phyloP scores from a whole-genome alignment of 2,113 vertebrate genomes.

The Mohoua ochrocephala region DNA sequence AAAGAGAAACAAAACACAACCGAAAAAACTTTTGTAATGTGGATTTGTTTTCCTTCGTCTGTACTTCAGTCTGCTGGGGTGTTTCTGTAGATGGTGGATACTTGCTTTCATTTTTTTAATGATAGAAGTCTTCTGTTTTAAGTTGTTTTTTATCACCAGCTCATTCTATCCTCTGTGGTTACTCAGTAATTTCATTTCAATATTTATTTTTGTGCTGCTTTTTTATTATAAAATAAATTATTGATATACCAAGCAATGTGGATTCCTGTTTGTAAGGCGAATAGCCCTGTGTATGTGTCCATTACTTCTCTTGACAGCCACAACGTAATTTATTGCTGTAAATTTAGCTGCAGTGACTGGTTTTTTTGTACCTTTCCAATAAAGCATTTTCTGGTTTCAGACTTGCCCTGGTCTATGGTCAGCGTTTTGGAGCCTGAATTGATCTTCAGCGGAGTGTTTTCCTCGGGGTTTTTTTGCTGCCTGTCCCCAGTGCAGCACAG shows the following conservation, averaged over 20 bases:
- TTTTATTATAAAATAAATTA: slow-evolving; percentile 86
- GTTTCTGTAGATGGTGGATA: slow-evolving; percentile 53
- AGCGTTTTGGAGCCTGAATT: neutral
- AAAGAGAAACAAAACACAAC: slow-evolving; percentile 33
- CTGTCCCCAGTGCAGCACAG: neutral
- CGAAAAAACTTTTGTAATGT: slow-evolving; percentile 35
- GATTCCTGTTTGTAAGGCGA: slow-evolving; percentile 72
- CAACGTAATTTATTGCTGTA: slow-evolving; percentile 88
- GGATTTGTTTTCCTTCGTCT: slow-evolving; percentile 60
- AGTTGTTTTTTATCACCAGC: slow-evolving; percentile 53
- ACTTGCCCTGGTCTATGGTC: slow-evolving; percentile 9
- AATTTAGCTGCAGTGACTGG: slow-evolving; percentile 79
- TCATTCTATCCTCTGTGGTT: slow-evolving; percentile 61
- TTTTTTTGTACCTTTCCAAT: slow-evolving; percentile 91
- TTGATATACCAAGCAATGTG: slow-evolving; percentile 83
- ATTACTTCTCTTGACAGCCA: slow-evolving; percentile 67
- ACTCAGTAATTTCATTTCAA: slow-evolving; percentile 77
- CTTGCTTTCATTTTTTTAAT: slow-evolving; percentile 53
- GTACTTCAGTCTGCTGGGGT: slow-evolving; percentile 46
- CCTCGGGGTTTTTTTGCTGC: neutral
- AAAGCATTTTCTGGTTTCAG: slow-evolving; percentile 83
- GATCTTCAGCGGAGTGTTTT: neutral
- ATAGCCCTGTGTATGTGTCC: slow-evolving; percentile 75
- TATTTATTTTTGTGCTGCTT: slow-evolving; percentile 96
- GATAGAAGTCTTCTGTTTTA: slow-evolving; percentile 50